A percentile compares a stretch with the other conserved stretches of the same genome.
These are phyloP conservation scores for Prochilodus magdalenae DNA, from an alignment of 2,113 vertebrate genomes.

Conservation along the genomic window DNA sequence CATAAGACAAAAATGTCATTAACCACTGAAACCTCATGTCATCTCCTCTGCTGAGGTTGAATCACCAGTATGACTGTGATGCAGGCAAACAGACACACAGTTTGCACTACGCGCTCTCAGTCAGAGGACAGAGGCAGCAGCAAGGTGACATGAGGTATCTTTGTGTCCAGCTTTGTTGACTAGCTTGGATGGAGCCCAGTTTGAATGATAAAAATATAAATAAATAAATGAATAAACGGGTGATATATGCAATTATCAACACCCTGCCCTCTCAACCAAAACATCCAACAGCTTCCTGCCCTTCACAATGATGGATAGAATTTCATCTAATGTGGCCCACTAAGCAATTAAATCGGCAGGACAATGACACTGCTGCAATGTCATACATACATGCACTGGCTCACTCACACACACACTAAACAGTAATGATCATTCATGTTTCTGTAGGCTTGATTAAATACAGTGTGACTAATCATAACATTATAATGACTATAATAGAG, in stretches of 20 bases:
- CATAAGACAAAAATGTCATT: not conserved
- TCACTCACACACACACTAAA: not conserved
- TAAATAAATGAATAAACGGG: not conserved
- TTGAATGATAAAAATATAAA: conserved; percentile 20
- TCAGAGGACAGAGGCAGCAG: conserved; percentile 29
- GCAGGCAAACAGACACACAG: conserved; percentile 19
- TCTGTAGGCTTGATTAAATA: not conserved
- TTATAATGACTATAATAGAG: not conserved
- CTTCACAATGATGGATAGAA: not conserved
- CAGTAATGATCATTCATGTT: not conserved
- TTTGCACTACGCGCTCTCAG: conserved; percentile 29
- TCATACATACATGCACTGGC: not conserved
- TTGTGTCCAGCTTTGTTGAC: conserved; percentile 52
- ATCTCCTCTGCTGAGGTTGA: not conserved
- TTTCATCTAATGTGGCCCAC: not conserved
- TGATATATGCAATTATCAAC: conserved; percentile 9
- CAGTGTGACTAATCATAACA: not conserved
- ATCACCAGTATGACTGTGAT: conserved; percentile 18
- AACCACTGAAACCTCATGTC: conserved; percentile 17
- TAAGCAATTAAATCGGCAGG: not conserved
- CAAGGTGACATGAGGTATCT: conserved; percentile 56
- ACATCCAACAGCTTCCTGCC: not conserved
- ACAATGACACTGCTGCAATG: conserved; percentile 14
- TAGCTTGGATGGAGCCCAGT: conserved; percentile 40
- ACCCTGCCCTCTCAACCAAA: conserved; percentile 13